Evolutionary conservation across 2,888 invertebrate genomes (phyloP).

Genomic region (Xylota segnis): DNA sequence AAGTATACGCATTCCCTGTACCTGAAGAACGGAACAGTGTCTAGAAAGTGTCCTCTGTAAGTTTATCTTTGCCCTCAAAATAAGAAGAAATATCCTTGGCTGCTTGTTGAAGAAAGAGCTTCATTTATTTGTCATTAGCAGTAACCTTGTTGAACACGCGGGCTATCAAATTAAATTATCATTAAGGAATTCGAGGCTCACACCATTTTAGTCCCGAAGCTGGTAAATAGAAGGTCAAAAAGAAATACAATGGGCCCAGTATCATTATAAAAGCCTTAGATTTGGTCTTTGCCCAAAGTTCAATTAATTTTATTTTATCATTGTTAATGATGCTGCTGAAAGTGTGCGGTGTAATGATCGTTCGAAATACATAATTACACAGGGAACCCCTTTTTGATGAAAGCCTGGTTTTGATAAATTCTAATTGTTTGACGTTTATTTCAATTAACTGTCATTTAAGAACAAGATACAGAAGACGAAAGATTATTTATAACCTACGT

Average conservation of each 20-base stretch:
- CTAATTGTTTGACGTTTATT: conserved; percentile 35
- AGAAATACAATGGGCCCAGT: conserved; percentile 23
- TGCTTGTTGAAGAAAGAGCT: background rate
- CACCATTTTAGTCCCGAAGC: conserved; percentile 2
- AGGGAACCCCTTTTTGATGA: conserved; percentile 28
- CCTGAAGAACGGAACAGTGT: background rate
- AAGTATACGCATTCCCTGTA: background rate
- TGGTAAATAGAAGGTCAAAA: conserved; percentile 36
- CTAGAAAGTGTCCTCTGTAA: background rate
- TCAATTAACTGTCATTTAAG: conserved; percentile 33
- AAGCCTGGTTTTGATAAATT: conserved; percentile 35
- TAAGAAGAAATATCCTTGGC: background rate
- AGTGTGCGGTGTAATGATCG: conserved; percentile 36
- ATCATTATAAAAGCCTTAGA: conserved; percentile 22
- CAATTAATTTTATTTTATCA: conserved; percentile 45
- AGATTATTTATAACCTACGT: background rate
- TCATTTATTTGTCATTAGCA: conserved; percentile 20
- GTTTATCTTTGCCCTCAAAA: background rate
- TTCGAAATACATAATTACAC: conserved; percentile 34
- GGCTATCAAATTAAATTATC: conserved; percentile 24
- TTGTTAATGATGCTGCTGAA: conserved; percentile 26
- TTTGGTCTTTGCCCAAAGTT: conserved; percentile 37
- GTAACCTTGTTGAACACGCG: conserved; percentile 26
- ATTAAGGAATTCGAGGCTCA: conserved; percentile 15
- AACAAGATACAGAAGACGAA: background rate